Base-by-base conservation (phyloP, 2,113 vertebrate genomes). In the Irena cyanogastra region DNA sequence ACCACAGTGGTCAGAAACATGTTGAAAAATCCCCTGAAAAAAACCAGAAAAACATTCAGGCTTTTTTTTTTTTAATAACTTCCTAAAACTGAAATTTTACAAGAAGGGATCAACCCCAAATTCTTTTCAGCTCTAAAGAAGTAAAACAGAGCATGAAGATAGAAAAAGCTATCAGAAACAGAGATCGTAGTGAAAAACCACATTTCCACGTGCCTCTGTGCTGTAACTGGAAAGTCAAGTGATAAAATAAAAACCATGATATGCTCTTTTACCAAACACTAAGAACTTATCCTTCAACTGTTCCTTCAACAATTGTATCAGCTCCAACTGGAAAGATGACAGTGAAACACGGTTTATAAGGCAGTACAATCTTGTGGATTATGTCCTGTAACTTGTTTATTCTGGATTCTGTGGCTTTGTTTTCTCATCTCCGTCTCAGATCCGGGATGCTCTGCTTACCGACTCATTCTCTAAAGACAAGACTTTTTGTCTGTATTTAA, bases 191-290 rank as follows among this genome's bases (percentile, higher is more conserved):
- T 42, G 42, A 45, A 91, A 82, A 75, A 82, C 2, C 27, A 6
- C 24, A 64, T 78, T 93, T 93, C 41, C 87, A 16, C 10, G 60
- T 16, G 76, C 57, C 70, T 74, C 50, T 86, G 83, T 57, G 30
- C 59, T 84, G 8, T 82, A 84, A 81, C 30, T 81, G 71, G 41
- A 71, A 94, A 96, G n/a, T 53, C 64, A 84, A 56, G 41, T 65
- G 71, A 44, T 45, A 87, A 91, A 97, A 83, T n/a, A 24, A 80
- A 91, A 94, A 90, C 0, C 35, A 83, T 54, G n/a, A 93, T 80
- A 88, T 57, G 21, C 18, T 80, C 19, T 87, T 96, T 82, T 61
- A 95, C 35, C 86, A 94, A 95, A 87, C 59, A 79, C 60, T 56
- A 47, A 71, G 26, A 86, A 70, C 13, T 83, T 81, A 45, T 60